phyloP scores from a whole-genome alignment of 1,140 invertebrate genomes.

The Bombus confusus region DNA sequence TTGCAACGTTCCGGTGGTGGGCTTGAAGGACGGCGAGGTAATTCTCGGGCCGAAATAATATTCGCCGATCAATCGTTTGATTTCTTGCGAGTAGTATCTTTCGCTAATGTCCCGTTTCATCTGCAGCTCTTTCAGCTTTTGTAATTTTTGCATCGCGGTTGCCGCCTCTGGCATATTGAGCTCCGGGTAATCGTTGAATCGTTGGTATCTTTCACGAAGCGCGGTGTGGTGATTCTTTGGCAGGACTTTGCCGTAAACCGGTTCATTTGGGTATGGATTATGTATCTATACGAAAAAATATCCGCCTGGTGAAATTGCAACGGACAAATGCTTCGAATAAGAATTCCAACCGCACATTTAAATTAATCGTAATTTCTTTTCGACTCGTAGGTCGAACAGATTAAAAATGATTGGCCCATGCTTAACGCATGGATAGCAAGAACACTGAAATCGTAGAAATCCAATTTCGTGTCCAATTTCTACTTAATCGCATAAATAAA shows the following conservation, averaged over 20 bases:
- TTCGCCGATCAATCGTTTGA: slow-evolving; percentile 58
- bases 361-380: not conserved
- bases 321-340: not conserved
- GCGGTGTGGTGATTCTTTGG: not conserved
- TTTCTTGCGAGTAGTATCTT: slow-evolving; percentile 63
- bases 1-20: not conserved
- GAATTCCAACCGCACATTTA: not conserved
- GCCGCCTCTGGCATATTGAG: slow-evolving; percentile 28
- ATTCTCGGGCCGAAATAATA: slow-evolving; percentile 32
- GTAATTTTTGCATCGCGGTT: slow-evolving; percentile 52
- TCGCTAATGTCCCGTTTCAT: slow-evolving; percentile 57
- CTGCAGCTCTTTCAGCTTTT: slow-evolving; percentile 59
- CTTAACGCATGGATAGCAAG: not conserved
- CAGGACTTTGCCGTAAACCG: not conserved
- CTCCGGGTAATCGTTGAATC: not conserved
- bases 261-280: not conserved
- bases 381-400: not conserved
- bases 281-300: not conserved
- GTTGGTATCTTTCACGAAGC: not conserved
- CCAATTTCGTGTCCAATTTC: not conserved
- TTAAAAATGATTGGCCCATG: not conserved
- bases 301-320: not conserved
- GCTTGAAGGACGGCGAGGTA: not conserved
- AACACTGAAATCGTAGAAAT: not conserved
- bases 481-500: not conserved